Conservation (phyloP, 2,888 invertebrate species). For the Lithophane ornitopus region DNA sequence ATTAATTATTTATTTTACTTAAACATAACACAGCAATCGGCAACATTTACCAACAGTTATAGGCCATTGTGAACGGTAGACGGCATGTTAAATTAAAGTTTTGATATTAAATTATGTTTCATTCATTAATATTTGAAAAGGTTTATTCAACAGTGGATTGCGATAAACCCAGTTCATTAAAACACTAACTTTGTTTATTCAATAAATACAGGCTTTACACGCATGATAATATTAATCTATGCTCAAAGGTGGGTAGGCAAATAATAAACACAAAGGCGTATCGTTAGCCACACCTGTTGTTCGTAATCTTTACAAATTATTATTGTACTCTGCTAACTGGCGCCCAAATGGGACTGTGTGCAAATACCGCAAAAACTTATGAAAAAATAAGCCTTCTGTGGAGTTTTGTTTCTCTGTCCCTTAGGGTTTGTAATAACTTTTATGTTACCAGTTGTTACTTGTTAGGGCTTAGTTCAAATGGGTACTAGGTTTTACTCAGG, state of each 20-base stretch:
- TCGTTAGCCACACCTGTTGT: slow-evolving; percentile 67
- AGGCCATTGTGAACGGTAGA: not conserved
- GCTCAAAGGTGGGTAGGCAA: slow-evolving; percentile 54
- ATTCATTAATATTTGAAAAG: not conserved
- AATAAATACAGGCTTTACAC: slow-evolving; percentile 19
- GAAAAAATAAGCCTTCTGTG: slow-evolving; percentile 24
- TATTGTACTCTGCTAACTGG: slow-evolving; percentile 58
- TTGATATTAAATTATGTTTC: not conserved
- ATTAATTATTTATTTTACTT: too few relatives aligned
- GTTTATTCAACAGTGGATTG: not conserved
- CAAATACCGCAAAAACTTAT: slow-evolving; percentile 30
- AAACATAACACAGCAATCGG: too few relatives aligned
- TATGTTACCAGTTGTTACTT: slow-evolving; percentile 7
- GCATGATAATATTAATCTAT: slow-evolving; percentile 53
- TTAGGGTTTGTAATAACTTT: slow-evolving; percentile 10
- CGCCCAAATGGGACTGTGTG: slow-evolving; percentile 44
- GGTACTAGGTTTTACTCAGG: slow-evolving; percentile 5
- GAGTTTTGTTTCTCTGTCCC: slow-evolving; percentile 14
- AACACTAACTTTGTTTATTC: slow-evolving; percentile 7
- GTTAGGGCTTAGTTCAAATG: slow-evolving; percentile 7
- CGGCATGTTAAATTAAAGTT: not conserved
- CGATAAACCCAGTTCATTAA: slow-evolving; percentile 2
- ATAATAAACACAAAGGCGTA: slow-evolving; percentile 62
- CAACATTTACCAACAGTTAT: too few relatives aligned
- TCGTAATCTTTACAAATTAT: slow-evolving; percentile 70